These are phyloP conservation scores for Drosophila anceps DNA, from an alignment of 2,888 invertebrate species.

Conservation along the genomic window DNA sequence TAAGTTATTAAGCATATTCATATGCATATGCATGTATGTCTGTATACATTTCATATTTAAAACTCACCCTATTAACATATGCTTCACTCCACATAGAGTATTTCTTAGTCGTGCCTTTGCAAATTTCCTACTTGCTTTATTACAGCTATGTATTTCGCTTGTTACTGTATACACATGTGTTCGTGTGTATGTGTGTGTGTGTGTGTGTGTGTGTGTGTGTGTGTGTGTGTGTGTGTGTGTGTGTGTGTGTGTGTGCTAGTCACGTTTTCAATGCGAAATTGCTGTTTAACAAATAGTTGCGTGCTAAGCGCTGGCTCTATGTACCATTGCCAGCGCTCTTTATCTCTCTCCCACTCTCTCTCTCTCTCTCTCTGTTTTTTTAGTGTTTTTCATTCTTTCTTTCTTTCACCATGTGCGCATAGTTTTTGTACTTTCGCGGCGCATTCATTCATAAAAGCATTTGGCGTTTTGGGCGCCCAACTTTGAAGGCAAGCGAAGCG, in stretches of 20 bases:
- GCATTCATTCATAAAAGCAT: constrained; percentile 75
- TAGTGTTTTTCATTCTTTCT: constrained; percentile 32
- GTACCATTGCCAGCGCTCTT: constrained; percentile 19
- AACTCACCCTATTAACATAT: neutral
- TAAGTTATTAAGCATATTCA: neutral
- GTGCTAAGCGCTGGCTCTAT: constrained; percentile 46
- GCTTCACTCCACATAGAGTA: neutral
- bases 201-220: constrained; percentile 27
- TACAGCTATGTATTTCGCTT: constrained; percentile 18
- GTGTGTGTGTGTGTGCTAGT: constrained; percentile 25
- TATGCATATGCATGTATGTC: neutral
- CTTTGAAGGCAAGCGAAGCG: constrained; percentile 40
- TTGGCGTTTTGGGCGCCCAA: constrained; percentile 47
- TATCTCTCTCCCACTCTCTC: neutral
- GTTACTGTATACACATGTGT: constrained; percentile 5
- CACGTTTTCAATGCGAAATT: constrained; percentile 62
- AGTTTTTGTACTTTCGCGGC: constrained; percentile 58
- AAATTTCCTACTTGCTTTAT: constrained; percentile 3
- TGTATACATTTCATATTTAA: neutral
- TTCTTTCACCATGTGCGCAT: constrained; percentile 52
- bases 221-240: constrained; percentile 6
- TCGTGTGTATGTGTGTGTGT: no score
- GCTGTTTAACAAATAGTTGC: constrained; percentile 72
- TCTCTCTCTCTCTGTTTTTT: neutral
- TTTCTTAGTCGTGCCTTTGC: neutral